A percentile compares a stretch with the other conserved stretches of the same genome.
Evolutionary conservation across 2,888 invertebrate species (phyloP).

Genomic region (Drosophila melanosoma): DNA sequence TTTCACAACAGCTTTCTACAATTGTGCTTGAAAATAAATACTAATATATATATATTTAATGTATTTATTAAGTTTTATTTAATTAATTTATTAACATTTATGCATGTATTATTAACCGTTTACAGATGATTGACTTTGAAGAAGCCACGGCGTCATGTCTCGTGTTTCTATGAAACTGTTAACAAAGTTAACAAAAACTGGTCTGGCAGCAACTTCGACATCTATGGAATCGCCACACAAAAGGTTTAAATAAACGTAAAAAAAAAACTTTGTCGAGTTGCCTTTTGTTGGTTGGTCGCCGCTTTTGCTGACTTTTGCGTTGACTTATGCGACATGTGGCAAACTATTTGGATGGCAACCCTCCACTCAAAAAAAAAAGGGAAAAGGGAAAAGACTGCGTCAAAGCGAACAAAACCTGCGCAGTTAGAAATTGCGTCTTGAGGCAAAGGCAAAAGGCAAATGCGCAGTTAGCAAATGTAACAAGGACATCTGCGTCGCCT

Average conservation of each 20-base stretch:
- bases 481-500: conserved; percentile 22
- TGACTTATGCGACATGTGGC: conserved; percentile 58
- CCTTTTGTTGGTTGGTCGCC: conserved; percentile 30
- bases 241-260: conserved; percentile 55
- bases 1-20: conserved; percentile 45
- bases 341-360: conserved; percentile 30
- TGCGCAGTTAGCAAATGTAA: conserved; percentile 50
- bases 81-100: neutral
- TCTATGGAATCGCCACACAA: conserved; percentile 43
- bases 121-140: conserved; percentile 8
- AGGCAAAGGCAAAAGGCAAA: conserved; percentile 20
- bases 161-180: conserved; percentile 24
- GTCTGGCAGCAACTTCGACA: conserved; percentile 7
- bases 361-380: neutral
- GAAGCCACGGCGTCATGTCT: conserved; percentile 24
- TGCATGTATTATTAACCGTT: neutral
- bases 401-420: conserved; percentile 57
- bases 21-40: too few species aligned
- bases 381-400: neutral
- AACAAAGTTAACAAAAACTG: conserved; percentile 21
- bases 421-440: conserved; percentile 63
- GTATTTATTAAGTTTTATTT: neutral
- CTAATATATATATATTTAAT: too few species aligned
- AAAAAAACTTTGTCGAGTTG: conserved; percentile 49
- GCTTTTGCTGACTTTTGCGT: conserved; percentile 54